Evolutionary conservation across 2,113 vertebrate species (phyloP), one percentile per base, ranked within the genome.

Genomic region (Mus pahari): DNA sequence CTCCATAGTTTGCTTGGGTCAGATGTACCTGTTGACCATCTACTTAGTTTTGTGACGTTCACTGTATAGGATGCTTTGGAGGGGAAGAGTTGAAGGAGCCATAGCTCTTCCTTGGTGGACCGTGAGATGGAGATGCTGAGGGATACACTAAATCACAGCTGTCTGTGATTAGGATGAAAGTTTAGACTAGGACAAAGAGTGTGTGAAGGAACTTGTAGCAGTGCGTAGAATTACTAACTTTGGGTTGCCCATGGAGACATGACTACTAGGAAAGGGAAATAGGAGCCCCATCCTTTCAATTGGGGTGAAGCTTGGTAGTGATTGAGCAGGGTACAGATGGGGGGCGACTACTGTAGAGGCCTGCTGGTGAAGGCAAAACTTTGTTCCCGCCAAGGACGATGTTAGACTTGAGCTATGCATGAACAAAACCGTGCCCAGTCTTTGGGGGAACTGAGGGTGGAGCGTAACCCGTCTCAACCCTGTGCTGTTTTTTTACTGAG

Each of bases 251-350:
- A 1, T 3, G 19, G 60, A 86, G 10, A 8, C 60, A 45, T 16
- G 39, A 22, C 28, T 24, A 20, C 31, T 24, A 68, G 39, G n/a
- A 77, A 77, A 93, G 50, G 50, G 12, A 62, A 7, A 36, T 42
- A 70, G 39, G 39, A 36, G 17, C 5, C 13, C 19, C 45, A 1
- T 0, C 0, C 16, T 0, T 53, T 45, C 7, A 6, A 24, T 6
- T 55, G 50, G n/a, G 1, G 5, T 89, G 45, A 82, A 22, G 4
- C 22, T 36, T 36, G 5, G 33, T 58, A 48, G 74, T 10, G 48
- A n/a, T 14, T 22, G 45, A 53, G 39, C 53, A 55, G 68, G 2
- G 5, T 83, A 11, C 13, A 4, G 28, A 36, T 78, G 53, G 77
- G 19, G 33, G 19, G 31, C 2, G 5, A 0, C 70, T 53, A 36